These are phyloP conservation scores for Mastomys coucha DNA, from an alignment of 2,113 vertebrate species.

Conservation along the genomic window DNA sequence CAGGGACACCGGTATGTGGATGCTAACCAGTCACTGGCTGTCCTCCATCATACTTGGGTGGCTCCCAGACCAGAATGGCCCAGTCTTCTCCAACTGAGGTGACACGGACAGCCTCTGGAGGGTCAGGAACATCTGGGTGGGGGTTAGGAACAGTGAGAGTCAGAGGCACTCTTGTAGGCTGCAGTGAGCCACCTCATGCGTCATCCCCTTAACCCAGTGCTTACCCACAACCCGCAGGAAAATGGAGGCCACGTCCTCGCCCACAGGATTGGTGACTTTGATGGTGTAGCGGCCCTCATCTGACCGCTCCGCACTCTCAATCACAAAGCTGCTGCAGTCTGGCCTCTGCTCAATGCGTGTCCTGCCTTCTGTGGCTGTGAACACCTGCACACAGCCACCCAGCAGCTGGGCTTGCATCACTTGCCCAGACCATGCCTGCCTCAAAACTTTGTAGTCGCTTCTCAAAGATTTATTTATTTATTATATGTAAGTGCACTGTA, in stretches of 20 bases:
- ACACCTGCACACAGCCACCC: constrained; percentile 81
- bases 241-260: constrained; percentile 91
- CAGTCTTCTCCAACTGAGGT: constrained; percentile 92
- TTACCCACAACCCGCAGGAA: constrained; percentile 92
- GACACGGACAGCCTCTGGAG: constrained; percentile 91
- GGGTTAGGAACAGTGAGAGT: background rate
- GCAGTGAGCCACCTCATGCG: background rate
- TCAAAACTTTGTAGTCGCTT: accelerated
- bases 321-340: constrained; percentile 91
- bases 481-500: too few species aligned
- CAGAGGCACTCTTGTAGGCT: accelerated
- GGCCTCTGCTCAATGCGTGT: constrained; percentile 87
- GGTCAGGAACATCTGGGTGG: constrained; percentile 91
- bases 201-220: background rate
- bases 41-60: constrained; percentile 92
- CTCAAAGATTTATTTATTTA: background rate
- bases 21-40: constrained; percentile 90
- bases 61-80: constrained; percentile 91
- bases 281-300: constrained; percentile 92
- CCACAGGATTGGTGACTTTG: constrained; percentile 91
- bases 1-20: accelerated
- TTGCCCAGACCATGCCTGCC: background rate
- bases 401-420: accelerated
- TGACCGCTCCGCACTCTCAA: constrained; percentile 89
- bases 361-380: constrained; percentile 87